A percentile compares a stretch with the other conserved stretches of the same genome.
Conservation (phyloP, 2,888 invertebrate species). For the Brachycybe producta region DNA sequence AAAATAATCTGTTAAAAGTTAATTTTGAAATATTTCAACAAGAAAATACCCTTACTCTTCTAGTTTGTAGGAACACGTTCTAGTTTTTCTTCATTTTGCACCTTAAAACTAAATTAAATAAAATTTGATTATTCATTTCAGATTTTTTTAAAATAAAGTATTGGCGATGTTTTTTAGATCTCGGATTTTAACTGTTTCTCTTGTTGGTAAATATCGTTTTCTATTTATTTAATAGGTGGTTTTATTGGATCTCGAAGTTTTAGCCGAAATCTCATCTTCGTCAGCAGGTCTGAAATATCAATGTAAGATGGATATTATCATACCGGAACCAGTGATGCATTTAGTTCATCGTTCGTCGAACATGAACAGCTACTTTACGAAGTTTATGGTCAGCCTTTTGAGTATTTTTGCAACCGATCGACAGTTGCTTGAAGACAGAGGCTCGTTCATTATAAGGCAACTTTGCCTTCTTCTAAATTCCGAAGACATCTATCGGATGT, state of each 20-base stretch:
- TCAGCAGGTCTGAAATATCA: conserved; percentile 21
- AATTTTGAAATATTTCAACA: too few species aligned
- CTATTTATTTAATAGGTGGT: conserved; percentile 48
- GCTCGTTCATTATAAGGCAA: conserved; percentile 91
- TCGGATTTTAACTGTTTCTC: background rate
- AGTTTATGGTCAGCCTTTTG: conserved; percentile 74
- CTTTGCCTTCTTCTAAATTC: conserved; percentile 83
- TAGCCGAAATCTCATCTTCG: conserved; percentile 52
- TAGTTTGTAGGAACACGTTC: too few species aligned
- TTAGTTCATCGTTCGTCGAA: conserved; percentile 17
- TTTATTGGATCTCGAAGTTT: conserved; percentile 77
- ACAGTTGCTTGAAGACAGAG: conserved; percentile 73
- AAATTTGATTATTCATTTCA: background rate
- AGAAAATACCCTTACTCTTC: too few species aligned
- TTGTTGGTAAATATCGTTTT: background rate
- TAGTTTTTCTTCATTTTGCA: too few species aligned
- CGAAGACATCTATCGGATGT: conserved; percentile 80
- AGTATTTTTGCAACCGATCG: conserved; percentile 74
- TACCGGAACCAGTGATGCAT: conserved; percentile 20
- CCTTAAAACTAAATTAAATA: conserved; percentile 6
- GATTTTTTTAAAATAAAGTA: conserved; percentile 8
- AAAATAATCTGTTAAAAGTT: too few species aligned
- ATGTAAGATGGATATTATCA: conserved; percentile 21
- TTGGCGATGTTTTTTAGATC: background rate
- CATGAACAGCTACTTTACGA: conserved; percentile 50